A percentile compares a stretch with the other conserved stretches of the same genome.
These are phyloP conservation scores for Daubentonia madagascariensis DNA, from an alignment of 2,113 vertebrate genomes.

Conservation along the genomic window DNA sequence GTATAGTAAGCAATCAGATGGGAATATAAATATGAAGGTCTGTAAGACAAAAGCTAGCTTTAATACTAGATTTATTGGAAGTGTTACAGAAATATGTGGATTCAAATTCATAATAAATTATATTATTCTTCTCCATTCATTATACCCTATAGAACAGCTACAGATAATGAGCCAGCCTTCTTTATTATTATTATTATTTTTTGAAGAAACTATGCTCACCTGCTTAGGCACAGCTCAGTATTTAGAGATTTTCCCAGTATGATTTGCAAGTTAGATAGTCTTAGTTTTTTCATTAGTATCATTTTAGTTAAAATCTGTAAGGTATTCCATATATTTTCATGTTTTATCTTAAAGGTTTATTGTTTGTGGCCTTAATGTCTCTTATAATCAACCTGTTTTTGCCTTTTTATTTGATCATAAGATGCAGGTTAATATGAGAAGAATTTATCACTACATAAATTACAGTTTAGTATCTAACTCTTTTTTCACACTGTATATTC, in stretches of 20 bases:
- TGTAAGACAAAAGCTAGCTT: neutral
- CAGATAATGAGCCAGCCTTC: accelerated
- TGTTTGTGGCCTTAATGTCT: neutral
- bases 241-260: neutral
- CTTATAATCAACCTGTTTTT: neutral
- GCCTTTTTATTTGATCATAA: neutral
- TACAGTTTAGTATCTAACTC: neutral
- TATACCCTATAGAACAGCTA: neutral
- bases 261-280: neutral
- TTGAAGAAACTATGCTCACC: neutral
- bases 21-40: neutral
- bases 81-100: neutral
- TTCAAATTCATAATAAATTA: neutral
- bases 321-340: neutral
- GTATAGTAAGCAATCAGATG: neutral
- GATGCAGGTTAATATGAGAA: accelerated
- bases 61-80: neutral
- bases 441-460: neutral
- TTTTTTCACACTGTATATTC: neutral
- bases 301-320: neutral
- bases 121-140: neutral
- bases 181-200: neutral
- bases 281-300: neutral
- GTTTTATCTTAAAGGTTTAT: neutral
- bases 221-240: neutral